Evolutionary conservation across 2,113 vertebrate species (phyloP).

Genomic region (Jacana jacana): DNA sequence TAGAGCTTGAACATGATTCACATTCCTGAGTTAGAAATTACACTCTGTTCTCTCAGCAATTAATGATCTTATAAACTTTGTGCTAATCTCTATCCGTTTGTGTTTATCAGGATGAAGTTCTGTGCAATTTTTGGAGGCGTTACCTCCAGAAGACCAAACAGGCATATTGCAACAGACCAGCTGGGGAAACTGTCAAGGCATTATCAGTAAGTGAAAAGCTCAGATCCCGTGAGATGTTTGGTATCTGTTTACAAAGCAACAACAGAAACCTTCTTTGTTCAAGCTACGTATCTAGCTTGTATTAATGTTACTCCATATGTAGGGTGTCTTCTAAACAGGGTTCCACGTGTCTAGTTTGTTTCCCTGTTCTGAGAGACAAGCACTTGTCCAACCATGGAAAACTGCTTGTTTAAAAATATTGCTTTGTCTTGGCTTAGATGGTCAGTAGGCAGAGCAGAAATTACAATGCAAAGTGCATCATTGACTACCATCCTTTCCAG

Average conservation of each 20-base stretch:
- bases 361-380: not conserved
- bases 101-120: conserved; percentile 76
- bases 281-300: not conserved
- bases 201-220: conserved; percentile 63
- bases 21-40: not conserved
- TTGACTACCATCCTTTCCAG: not conserved
- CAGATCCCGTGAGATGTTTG: not conserved
- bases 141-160: conserved; percentile 88
- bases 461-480: not conserved
- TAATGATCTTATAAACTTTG: not conserved
- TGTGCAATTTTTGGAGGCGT: conserved; percentile 86
- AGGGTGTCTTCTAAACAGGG: not conserved
- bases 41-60: not conserved
- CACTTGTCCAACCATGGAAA: not conserved
- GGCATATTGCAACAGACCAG: conserved; percentile 77
- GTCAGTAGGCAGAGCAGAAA: not conserved
- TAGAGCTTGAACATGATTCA: not conserved
- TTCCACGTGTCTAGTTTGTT: not conserved
- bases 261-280: not conserved
- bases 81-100: not conserved
- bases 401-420: not conserved
- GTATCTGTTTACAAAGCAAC: not conserved
- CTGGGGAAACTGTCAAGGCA: not conserved
- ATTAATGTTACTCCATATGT: not conserved
- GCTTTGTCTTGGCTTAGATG: not conserved